Base-by-base conservation (phyloP, 2,113 vertebrate species). In the Azemiops feae region DNA sequence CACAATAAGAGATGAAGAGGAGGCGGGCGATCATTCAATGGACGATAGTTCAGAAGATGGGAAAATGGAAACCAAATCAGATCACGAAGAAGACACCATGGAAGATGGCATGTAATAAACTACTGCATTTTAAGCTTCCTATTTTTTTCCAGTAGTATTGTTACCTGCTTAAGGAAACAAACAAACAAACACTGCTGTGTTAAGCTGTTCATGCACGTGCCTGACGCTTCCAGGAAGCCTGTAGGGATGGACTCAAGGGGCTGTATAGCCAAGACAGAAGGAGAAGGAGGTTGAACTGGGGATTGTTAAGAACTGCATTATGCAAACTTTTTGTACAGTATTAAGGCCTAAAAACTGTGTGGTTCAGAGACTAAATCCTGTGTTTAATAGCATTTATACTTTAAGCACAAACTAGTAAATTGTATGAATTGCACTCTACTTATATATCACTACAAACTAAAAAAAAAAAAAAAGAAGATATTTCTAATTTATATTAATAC, bases 401-500 rank as follows among this genome's bases (percentile, higher is more conserved):
- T 98, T 98, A 98, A 98, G 99, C 99, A 99, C 99, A 99, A 98
- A 99, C 98, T 99, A 99, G 98, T 99, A 99, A 99, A 99, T 98
- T 99, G 98, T 99, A 99, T 98, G 99, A 99, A 99, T 99, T 99
- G 99, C 99, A 99, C 99, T 99, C 99, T 97, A 99, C 99, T 99
- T 99, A 99, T 99, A 98, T 99, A 99, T 99, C 99, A 99, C 98
- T 99, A 99, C 98, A 98, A 99, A 99, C 98, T 98, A 98, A 96
- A 98, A 98, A 99, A 98, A 98, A 98, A 99, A 98, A 97, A 93
- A 57, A 97, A 93, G 98, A 98, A 99, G 98, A 98, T 99, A 99
- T 99, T 98, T 99, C 99, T 98, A 98, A 99, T 99, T 99, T 99
- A 99, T 99, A 99, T 99, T 99, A 99, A 99, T 99, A 99, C 98